Base-by-base conservation (phyloP, 2,797 vertebrate genomes). In the Crenichthys baileyi region DNA sequence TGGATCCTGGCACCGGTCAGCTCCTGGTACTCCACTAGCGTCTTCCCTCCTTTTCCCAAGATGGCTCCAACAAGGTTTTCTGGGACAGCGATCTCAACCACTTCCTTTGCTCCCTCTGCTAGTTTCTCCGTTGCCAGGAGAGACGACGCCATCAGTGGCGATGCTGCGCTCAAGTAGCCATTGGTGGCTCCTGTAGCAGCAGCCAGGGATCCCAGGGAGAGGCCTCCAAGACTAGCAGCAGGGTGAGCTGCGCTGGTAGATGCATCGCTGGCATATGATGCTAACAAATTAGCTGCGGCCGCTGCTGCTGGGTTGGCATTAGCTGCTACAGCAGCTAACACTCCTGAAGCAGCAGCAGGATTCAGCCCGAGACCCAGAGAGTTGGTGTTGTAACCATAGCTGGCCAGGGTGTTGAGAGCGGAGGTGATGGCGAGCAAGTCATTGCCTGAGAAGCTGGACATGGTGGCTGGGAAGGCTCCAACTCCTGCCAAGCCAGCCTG, bases 21-120 rank as follows among this genome's bases (percentile, higher is more conserved):
- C 95, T 98, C 97, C 95, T 98, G 97, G 94, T 98, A 98, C 93
- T 98, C 97, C 92, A 98, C 97, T 94, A 98, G 93, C 88, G 97
- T 98, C 94, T 98, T 98, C 86, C 97, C 97, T 82, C 97, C 97
- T 87, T 98, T 98, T 72, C 97, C 97, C 94, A 98, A 91, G 90
- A 98, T 98, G 93, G 97, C 97, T 51, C 97, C 97, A 75, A 98
- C 97, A 87, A 98, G 95, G 94, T 97, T 98, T 92, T 98, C 97
- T 2, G 97, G 97, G 88, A 98, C 97, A 0, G 97, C 97, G 4
- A 98, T 98, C 91, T 98, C 97, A 51, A 98, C 96, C 91, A 98
- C 96, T 94, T 98, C 97, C 94, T 98, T 98, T 53, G 96, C 95
- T 50, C 96, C 97, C 90, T 98, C 97, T 1, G 92, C 95, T 9